phyloP scores from a whole-genome alignment of 30 jellyfish, hydroid and myxozoan species.

The Nemopilema nomurai region DNA sequence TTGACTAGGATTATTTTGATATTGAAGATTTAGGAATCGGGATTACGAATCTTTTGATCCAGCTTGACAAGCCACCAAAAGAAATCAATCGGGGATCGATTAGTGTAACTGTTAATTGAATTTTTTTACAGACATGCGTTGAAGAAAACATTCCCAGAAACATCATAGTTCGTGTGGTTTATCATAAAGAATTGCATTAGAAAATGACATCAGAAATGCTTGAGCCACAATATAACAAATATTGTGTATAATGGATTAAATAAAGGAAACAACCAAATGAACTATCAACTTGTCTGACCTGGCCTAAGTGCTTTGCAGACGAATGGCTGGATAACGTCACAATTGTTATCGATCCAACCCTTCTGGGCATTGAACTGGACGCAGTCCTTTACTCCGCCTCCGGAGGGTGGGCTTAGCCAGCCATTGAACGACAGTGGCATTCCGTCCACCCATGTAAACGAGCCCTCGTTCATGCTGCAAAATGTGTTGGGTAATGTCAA shows the following conservation, averaged over 20 bases:
- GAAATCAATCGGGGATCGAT: no score
- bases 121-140: no score
- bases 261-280: no score
- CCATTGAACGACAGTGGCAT: slow-evolving; percentile 94
- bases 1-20: not conserved
- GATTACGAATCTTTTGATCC: no score
- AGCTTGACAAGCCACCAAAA: no score
- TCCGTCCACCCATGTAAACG: slow-evolving; percentile 97
- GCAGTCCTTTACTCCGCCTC: slow-evolving; percentile 69
- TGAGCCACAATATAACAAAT: no score
- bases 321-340: slow-evolving; percentile 74
- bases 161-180: no score
- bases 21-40: not conserved
- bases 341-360: slow-evolving; percentile 85
- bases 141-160: no score
- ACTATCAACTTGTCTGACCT: slow-evolving; percentile 35
- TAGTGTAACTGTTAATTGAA: no score
- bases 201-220: no score
- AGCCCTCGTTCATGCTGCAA: slow-evolving; percentile 70
- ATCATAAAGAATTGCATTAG: no score
- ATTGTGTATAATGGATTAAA: no score
- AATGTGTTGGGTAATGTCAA: not conserved
- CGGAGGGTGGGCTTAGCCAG: slow-evolving; percentile 83
- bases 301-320: slow-evolving; percentile 93
- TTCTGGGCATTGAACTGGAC: slow-evolving; percentile 73